Percentiles rank a stretch among this genome's conserved stretches.
Conservation (phyloP, 2,113 vertebrate genomes). For the Zeus faber region DNA sequence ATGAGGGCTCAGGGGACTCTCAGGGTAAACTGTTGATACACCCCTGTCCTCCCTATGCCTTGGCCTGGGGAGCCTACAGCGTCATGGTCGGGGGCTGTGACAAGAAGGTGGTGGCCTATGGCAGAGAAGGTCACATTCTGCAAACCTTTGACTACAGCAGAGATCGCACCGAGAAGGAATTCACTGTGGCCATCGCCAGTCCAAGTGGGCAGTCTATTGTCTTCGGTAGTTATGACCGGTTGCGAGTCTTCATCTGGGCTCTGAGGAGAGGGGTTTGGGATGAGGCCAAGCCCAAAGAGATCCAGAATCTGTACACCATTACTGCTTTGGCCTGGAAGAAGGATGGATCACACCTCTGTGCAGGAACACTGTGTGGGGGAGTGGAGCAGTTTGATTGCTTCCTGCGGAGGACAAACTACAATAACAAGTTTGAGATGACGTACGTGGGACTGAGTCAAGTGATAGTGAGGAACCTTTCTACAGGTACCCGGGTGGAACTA, state of each 20-base stretch:
- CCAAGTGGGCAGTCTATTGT: slow-evolving; percentile 92
- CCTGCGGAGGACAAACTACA: slow-evolving; percentile 87
- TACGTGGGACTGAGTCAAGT: slow-evolving; percentile 96
- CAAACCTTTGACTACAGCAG: slow-evolving; percentile 92
- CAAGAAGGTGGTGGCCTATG: slow-evolving; percentile 89
- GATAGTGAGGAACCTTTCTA: slow-evolving; percentile 95
- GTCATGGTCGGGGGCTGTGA: slow-evolving; percentile 92
- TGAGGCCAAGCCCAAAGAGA: slow-evolving; percentile 89
- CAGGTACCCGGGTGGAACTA: slow-evolving; percentile 84
- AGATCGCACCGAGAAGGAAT: slow-evolving; percentile 83
- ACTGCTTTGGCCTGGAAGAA: slow-evolving; percentile 94
- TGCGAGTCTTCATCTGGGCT: slow-evolving; percentile 92
- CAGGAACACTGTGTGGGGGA: slow-evolving; percentile 91
- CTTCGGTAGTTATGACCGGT: slow-evolving; percentile 93
- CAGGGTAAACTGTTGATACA: slow-evolving; percentile 91
- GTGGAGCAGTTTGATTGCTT: slow-evolving; percentile 97
- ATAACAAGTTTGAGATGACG: slow-evolving; percentile 94
- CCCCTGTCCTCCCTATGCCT: slow-evolving; percentile 88
- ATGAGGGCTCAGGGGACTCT: slow-evolving; percentile 92
- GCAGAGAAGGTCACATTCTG: slow-evolving; percentile 82
- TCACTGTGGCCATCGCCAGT: slow-evolving; percentile 83
- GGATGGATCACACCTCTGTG: slow-evolving; percentile 91
- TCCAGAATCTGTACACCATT: slow-evolving; percentile 88
- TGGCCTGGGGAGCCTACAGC: slow-evolving; percentile 89
- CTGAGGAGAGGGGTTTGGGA: slow-evolving; percentile 87